Evolutionary conservation across 1,140 invertebrate species (phyloP).

Genomic region (Asbolus verrucosus): DNA sequence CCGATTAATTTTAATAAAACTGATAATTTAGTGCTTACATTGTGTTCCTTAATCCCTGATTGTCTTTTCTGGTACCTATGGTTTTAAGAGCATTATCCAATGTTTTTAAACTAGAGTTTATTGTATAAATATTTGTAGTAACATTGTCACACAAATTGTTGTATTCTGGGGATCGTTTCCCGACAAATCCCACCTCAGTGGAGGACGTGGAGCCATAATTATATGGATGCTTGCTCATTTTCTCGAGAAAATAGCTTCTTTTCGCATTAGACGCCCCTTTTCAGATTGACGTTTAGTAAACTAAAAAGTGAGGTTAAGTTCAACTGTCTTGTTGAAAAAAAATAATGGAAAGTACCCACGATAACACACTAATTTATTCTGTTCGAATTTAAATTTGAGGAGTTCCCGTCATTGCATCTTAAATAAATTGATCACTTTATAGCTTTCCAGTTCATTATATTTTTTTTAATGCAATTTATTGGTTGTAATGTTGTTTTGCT

Average conservation of each 20-base stretch:
- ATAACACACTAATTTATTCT: too few relatives aligned
- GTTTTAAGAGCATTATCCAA: slow-evolving; percentile 81
- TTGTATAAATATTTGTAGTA: slow-evolving; percentile 81
- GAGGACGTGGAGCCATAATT: slow-evolving; percentile 62
- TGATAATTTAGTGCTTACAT: slow-evolving; percentile 68
- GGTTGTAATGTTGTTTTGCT: too few relatives aligned
- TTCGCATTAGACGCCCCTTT: not conserved
- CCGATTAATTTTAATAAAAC: slow-evolving; percentile 20
- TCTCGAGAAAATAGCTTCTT: not conserved
- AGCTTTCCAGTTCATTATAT: too few relatives aligned
- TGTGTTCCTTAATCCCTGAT: slow-evolving; percentile 73
- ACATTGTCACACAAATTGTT: slow-evolving; percentile 81
- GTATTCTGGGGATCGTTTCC: slow-evolving; percentile 79
- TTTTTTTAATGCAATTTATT: too few relatives aligned
- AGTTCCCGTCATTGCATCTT: too few relatives aligned
- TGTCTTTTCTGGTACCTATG: slow-evolving; percentile 83
- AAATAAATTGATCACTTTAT: too few relatives aligned
- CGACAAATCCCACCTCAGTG: slow-evolving; percentile 64
- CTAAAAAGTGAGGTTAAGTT: slow-evolving; percentile 21
- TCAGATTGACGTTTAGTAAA: slow-evolving; percentile 8
- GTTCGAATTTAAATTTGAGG: too few relatives aligned
- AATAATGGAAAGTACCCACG: too few relatives aligned
- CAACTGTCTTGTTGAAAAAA: too few relatives aligned
- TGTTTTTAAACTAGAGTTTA: slow-evolving; percentile 76
- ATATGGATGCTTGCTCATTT: slow-evolving; percentile 46